These are phyloP conservation scores for Meliscaeva auricollis DNA, from an alignment of 2,888 invertebrate species.

Conservation along the genomic window DNA sequence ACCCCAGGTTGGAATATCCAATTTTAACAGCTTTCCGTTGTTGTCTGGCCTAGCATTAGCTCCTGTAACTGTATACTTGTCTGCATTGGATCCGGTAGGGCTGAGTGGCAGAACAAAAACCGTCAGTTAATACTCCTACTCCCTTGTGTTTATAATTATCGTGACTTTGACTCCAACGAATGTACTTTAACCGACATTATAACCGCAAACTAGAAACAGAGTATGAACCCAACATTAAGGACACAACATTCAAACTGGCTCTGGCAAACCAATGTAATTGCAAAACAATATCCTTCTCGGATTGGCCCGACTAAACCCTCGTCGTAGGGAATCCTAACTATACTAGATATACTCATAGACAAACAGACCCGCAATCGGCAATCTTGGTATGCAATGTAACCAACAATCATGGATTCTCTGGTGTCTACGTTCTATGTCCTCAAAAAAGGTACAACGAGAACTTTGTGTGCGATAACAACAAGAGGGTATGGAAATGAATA, in stretches of 20 bases:
- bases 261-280: slow-evolving; percentile 45
- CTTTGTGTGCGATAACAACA: slow-evolving; percentile 28
- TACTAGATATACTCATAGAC: not conserved
- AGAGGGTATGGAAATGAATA: not conserved
- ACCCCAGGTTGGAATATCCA: slow-evolving; percentile 8
- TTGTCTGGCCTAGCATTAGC: not conserved
- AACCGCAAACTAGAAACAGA: slow-evolving; percentile 56
- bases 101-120: not conserved
- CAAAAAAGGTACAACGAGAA: slow-evolving; percentile 10
- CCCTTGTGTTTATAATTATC: not conserved
- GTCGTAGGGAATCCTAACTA: not conserved
- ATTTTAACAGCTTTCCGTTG: slow-evolving; percentile 9
- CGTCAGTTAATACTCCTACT: not conserved
- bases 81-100: slow-evolving; percentile 33
- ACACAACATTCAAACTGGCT: slow-evolving; percentile 6
- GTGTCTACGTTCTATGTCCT: slow-evolving; percentile 2
- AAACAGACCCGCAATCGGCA: slow-evolving; percentile 29
- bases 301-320: slow-evolving; percentile 38
- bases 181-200: slow-evolving; percentile 36
- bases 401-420: slow-evolving; percentile 37
- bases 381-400: slow-evolving; percentile 32
- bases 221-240: slow-evolving; percentile 42
- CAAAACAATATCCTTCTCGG: slow-evolving; percentile 55
- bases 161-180: slow-evolving; percentile 16
- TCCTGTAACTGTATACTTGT: slow-evolving; percentile 33